These are phyloP conservation scores for Gracilinanus agilis DNA, from an alignment of 2,113 vertebrate genomes.

Conservation along the genomic window DNA sequence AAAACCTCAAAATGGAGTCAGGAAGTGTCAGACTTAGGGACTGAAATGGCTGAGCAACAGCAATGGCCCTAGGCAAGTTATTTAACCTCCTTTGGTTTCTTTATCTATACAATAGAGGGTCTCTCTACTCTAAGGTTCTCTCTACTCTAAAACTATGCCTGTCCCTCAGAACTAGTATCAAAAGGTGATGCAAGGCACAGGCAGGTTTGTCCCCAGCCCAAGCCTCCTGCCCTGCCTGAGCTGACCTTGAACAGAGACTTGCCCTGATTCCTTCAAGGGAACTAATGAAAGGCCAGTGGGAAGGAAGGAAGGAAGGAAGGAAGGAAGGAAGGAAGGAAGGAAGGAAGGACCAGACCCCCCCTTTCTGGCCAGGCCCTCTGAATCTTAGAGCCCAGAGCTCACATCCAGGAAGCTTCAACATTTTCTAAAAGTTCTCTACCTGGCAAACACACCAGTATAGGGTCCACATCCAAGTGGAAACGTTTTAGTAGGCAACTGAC, in stretches of 20 bases:
- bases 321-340: neutral
- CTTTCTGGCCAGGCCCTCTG: neutral
- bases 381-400: neutral
- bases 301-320: neutral
- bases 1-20: no score
- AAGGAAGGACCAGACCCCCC: neutral
- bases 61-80: neutral
- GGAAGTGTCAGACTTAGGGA: no score
- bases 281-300: neutral
- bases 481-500: no score
- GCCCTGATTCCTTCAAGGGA: neutral
- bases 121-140: no score
- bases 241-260: neutral
- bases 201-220: neutral
- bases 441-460: neutral
- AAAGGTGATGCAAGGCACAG: neutral
- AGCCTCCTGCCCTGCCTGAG: neutral
- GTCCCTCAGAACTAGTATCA: neutral
- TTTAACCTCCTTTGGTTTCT: neutral
- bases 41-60: no score
- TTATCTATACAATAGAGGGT: neutral
- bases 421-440: neutral
- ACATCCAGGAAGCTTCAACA: neutral
- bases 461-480: neutral
- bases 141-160: no score